Conservation (phyloP, 1,140 invertebrate genomes). For the Drosophila micromelanica region DNA sequence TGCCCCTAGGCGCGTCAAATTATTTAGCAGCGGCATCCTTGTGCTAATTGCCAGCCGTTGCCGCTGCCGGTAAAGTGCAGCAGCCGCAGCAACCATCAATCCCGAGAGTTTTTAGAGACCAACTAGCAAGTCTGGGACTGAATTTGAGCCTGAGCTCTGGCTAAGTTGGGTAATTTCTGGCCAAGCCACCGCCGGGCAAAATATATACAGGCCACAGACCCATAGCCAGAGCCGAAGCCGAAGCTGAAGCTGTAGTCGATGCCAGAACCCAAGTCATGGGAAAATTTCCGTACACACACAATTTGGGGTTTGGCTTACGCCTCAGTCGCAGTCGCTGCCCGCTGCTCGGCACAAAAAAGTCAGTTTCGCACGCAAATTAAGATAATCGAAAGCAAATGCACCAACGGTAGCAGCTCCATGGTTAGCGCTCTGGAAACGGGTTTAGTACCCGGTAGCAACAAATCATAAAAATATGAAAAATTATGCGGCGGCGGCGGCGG, state of each 20-base stretch:
- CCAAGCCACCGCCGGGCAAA: constrained; percentile 80
- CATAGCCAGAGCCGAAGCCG: constrained; percentile 20
- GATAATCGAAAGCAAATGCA: constrained; percentile 83
- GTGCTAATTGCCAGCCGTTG: constrained; percentile 71
- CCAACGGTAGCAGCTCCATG: constrained; percentile 77
- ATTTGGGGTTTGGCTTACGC: constrained; percentile 82
- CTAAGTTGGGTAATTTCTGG: constrained; percentile 78
- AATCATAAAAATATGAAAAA: constrained; percentile 83
- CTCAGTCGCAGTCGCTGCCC: constrained; percentile 30
- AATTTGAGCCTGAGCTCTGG: constrained; percentile 28
- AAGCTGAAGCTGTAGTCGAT: constrained; percentile 4
- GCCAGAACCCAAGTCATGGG: constrained; percentile 70
- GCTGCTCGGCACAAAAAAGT: constrained; percentile 64
- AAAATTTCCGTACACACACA: constrained; percentile 83
- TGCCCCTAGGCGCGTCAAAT: constrained; percentile 66
- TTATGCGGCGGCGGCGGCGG: constrained; percentile 59
- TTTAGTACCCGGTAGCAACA: constrained; percentile 82
- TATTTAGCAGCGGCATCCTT: constrained; percentile 81
- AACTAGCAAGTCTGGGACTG: constrained; percentile 24
- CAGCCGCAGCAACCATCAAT: constrained; percentile 71
- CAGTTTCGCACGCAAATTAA: constrained; percentile 84
- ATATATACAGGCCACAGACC: constrained; percentile 60
- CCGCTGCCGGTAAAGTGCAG: constrained; percentile 69
- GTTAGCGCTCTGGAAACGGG: constrained; percentile 74
- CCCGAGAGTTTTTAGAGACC: constrained; percentile 42